Evolutionary conservation across 2,113 vertebrate species (phyloP), one percentile per base, ranked within the genome.

Genomic region (Cololabis saira): DNA sequence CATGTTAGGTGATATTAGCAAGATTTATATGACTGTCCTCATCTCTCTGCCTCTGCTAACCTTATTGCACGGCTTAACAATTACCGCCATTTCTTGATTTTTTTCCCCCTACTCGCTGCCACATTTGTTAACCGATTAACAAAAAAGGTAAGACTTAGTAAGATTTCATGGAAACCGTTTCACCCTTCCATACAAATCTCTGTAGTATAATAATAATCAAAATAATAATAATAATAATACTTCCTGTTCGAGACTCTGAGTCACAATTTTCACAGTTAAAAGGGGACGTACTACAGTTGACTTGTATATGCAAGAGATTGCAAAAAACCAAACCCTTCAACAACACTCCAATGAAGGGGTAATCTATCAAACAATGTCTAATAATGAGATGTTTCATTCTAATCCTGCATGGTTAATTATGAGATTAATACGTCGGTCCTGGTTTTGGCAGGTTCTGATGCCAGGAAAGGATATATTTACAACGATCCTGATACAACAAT

Each of bases 351-450:
- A 17, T 57, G 48, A 76, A 77, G 64, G 71, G 74, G 60, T 84
- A 82, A 90, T 67, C 78, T 62, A 82, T 88, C 65, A 83, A 90
- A 91, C 85, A 87, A 81, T 78, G 83, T 80, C 67, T 82, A 82
- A 87, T 90, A 91, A 92, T 90, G 81, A 87, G 85, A 64, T 7
- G 65, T 79, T 89, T 88, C 62, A 72, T 86, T 85, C 79, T 65
- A 91, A 92, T 89, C 86, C 82, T 80, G 84, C 87, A 74, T 72
- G 80, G 71, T 57, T 90, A 89, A 90, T 91, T 90, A 88, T 75
- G 82, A 89, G 82, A 91, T 82, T 84, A 92, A 89, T 86, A 87
- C 80, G 81, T 87, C 84, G 87, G 71, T 82, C 80, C 80, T 74
- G 75, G 74, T 88, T 87, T 89, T 89, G 82, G 89, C 82, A 73